phyloP scores from a whole-genome alignment of 2,888 invertebrate genomes.

The Rotaria macrura region DNA sequence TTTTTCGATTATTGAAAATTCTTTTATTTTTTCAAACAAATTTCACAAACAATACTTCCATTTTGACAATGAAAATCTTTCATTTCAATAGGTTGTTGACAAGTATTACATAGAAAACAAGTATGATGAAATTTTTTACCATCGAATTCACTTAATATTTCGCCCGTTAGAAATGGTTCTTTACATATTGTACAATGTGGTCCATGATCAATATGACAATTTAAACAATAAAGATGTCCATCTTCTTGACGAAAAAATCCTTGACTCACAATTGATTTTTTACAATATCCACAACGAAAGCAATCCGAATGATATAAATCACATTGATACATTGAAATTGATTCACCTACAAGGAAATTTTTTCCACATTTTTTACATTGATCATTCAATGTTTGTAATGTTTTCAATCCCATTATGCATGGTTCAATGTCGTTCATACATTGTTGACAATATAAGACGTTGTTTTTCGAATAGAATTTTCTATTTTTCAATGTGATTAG shows the following conservation, averaged over 20 bases:
- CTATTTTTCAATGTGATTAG: neutral
- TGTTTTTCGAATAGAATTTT: neutral
- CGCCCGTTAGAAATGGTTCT: neutral
- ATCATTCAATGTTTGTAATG: neutral
- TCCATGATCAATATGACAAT: neutral
- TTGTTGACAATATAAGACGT: neutral
- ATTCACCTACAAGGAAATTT: neutral
- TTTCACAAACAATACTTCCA: neutral
- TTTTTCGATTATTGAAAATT: neutral
- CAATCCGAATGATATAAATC: neutral
- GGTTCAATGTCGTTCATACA: neutral
- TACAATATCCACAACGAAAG: neutral
- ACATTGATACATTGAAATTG: neutral
- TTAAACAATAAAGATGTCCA: neutral
- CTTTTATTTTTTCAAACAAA: neutral
- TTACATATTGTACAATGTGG: neutral
- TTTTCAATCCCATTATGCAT: neutral
- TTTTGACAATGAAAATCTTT: neutral
- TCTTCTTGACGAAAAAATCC: neutral
- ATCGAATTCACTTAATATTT: neutral
- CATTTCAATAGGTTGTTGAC: neutral
- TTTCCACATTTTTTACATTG: constrained; percentile 1
- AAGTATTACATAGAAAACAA: neutral
- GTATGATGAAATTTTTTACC: neutral
- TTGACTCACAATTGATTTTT: neutral